Evolutionary conservation across 2,113 vertebrate genomes (phyloP).

Genomic region (Andinoacara biseriatus): DNA sequence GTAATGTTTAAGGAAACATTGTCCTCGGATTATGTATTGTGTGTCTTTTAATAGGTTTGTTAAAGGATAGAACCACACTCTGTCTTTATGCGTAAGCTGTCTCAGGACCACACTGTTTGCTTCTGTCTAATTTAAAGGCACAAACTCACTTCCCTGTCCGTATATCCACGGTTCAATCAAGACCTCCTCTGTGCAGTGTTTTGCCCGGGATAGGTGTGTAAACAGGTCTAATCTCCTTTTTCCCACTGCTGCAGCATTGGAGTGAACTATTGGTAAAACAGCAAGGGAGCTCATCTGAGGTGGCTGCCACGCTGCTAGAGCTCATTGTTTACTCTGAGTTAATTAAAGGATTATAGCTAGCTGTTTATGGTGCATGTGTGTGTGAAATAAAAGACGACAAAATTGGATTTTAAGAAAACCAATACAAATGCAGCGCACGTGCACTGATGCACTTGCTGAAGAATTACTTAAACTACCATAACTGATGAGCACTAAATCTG

Average conservation of each 20-base stretch:
- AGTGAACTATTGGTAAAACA: constrained; percentile 19
- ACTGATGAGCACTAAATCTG: not conserved
- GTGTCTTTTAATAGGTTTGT: not conserved
- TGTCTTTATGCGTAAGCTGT: not conserved
- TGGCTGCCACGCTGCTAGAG: constrained; percentile 6
- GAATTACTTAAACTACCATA: not conserved
- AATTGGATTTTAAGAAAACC: constrained; percentile 11
- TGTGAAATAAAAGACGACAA: not conserved
- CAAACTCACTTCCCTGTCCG: not conserved
- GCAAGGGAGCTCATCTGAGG: constrained; percentile 28
- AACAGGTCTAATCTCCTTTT: constrained; percentile 49
- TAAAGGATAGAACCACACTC: not conserved
- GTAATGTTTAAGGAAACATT: not conserved
- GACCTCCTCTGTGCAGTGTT: not conserved
- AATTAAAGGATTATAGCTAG: constrained; percentile 51
- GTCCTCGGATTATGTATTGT: not conserved
- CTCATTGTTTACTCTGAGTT: constrained; percentile 49
- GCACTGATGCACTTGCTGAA: not conserved
- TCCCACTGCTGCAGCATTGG: not conserved
- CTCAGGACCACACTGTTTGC: not conserved
- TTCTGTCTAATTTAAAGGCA: not conserved
- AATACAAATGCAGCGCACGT: not conserved
- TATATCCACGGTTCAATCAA: not conserved
- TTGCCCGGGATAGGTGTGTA: constrained; percentile 9
- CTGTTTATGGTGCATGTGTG: constrained; percentile 20